Evolutionary conservation across 64 coral and sea anemone genomes (phyloP).

Genomic region (Orbicella faveolata): DNA sequence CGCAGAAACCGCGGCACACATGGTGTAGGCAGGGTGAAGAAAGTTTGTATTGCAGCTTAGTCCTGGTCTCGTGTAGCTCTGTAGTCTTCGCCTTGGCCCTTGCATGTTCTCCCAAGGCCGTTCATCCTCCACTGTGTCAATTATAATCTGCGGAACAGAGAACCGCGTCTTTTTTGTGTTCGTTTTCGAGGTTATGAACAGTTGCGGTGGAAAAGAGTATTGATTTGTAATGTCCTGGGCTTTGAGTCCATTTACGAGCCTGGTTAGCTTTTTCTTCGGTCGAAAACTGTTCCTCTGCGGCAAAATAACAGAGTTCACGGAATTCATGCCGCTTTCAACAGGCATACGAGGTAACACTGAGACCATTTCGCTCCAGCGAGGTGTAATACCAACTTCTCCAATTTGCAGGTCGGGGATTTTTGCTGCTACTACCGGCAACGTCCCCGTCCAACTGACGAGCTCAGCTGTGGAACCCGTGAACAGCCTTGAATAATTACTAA

Average conservation of each 20-base stretch:
- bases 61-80: background rate
- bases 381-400: background rate
- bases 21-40: constrained; percentile 75
- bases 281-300: constrained; percentile 16
- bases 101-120: background rate
- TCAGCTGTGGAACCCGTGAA: background rate
- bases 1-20: constrained; percentile 73
- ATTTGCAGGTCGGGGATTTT: background rate
- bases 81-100: background rate
- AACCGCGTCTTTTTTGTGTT: constrained; percentile 16
- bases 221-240: constrained; percentile 10
- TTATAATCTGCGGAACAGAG: constrained; percentile 12
- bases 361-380: background rate
- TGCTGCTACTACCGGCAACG: background rate
- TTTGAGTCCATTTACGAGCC: constrained; percentile 23
- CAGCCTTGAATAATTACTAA: background rate
- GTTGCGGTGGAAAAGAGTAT: constrained; percentile 9
- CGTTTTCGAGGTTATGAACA: constrained; percentile 34
- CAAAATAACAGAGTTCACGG: constrained; percentile 4
- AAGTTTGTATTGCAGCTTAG: constrained; percentile 26
- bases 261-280: constrained; percentile 38
- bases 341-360: constrained; percentile 11
- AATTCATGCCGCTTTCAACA: constrained; percentile 18
- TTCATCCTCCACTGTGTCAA: constrained; percentile 18
- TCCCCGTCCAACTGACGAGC: background rate